Conservation (phyloP, 2,888 invertebrate genomes). For the Macrophya alboannulata region DNA sequence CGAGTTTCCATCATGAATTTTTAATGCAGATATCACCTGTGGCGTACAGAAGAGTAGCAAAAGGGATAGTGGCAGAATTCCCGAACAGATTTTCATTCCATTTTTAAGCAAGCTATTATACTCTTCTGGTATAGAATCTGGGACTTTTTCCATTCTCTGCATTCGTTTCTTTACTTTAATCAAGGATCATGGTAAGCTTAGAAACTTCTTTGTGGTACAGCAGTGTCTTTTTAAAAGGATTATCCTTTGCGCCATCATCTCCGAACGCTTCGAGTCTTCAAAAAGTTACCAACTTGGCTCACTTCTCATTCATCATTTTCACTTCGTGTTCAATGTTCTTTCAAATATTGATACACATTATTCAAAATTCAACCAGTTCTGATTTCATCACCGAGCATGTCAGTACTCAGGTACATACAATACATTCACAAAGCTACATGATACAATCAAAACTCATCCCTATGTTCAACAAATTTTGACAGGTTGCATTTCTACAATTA, state of each 20-base stretch:
- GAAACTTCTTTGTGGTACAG: conserved; percentile 35
- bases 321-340: not conserved
- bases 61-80: not conserved
- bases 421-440: not conserved
- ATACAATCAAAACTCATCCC: not conserved
- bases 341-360: conserved; percentile 23
- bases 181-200: conserved; percentile 1
- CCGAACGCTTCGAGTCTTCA: not conserved
- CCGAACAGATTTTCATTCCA: not conserved
- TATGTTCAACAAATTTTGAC: not conserved
- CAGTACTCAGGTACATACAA: conserved; percentile 4
- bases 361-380: conserved; percentile 21
- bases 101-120: not conserved
- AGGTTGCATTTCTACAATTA: conserved; percentile 32
- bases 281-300: conserved; percentile 25
- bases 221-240: conserved; percentile 23
- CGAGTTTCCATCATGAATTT: conserved; percentile 21
- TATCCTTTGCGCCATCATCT: not conserved
- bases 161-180: not conserved
- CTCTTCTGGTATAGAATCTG: not conserved
- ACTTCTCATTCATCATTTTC: conserved; percentile 18
- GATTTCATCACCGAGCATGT: not conserved
- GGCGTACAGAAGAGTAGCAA: not conserved
- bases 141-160: not conserved
- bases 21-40: conserved; percentile 26